phyloP scores from a whole-genome alignment of 2,888 invertebrate genomes.

The Trichogramma evanescens region DNA sequence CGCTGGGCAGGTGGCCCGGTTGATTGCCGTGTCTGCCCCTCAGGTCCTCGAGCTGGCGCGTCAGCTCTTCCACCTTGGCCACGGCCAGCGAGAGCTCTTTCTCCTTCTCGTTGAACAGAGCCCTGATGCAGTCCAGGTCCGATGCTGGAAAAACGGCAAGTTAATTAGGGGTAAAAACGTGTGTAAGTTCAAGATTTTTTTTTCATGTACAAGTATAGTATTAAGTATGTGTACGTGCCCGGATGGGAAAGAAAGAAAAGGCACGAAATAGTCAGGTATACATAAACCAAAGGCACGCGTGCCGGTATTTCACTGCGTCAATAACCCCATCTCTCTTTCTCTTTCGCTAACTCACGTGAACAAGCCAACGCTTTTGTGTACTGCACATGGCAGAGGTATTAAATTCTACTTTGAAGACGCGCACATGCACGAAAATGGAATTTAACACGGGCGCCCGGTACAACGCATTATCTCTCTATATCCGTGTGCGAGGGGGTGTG shows the following conservation, averaged over 20 bases:
- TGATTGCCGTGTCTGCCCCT: slow-evolving; percentile 49
- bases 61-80: slow-evolving; percentile 93
- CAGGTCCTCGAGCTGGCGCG: slow-evolving; percentile 88
- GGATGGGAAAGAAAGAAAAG: too few species aligned
- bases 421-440: not conserved
- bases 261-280: too few species aligned
- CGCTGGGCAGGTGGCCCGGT: slow-evolving; percentile 52
- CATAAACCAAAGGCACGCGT: too few species aligned
- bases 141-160: slow-evolving; percentile 57
- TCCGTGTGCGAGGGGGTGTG: not conserved
- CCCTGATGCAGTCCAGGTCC: slow-evolving; percentile 92
- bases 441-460: not conserved
- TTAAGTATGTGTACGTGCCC: too few species aligned
- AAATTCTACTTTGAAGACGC: slow-evolving; percentile 14
- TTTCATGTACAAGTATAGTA: not conserved
- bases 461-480: too few species aligned
- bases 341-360: not conserved
- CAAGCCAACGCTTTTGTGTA: too few species aligned
- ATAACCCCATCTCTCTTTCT: not conserved
- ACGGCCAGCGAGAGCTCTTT: slow-evolving; percentile 95
- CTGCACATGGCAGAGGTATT: not conserved
- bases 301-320: not conserved
- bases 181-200: not conserved
- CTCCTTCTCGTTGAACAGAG: slow-evolving; percentile 95
- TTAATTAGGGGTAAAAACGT: not conserved